Conservation (phyloP, 2,797 vertebrate species). For the Anguilla megastoma region DNA sequence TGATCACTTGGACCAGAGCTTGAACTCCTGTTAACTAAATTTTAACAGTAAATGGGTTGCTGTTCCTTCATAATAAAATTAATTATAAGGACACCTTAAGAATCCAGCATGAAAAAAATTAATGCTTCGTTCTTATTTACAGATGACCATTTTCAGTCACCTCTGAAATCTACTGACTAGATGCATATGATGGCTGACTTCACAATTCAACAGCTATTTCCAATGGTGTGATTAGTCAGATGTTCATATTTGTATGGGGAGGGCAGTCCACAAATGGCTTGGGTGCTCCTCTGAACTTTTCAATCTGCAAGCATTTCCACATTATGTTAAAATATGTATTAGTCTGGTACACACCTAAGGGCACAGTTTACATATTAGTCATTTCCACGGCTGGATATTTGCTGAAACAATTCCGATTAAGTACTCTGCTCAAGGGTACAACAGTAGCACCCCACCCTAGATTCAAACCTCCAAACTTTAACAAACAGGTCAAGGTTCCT, state of each 20-base stretch:
- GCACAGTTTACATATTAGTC: not conserved
- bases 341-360: not conserved
- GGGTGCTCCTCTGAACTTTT: not conserved
- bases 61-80: not conserved
- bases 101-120: not conserved
- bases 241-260: not conserved
- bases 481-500: not conserved
- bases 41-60: not conserved
- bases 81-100: not conserved
- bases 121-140: not conserved
- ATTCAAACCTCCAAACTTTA: not conserved
- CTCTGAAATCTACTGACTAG: not conserved
- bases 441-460: not conserved
- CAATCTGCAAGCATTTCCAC: not conserved
- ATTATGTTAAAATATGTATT: not conserved
- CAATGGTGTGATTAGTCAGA: not conserved
- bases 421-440: not conserved
- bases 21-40: not conserved
- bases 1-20: too few species aligned
- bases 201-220: not conserved
- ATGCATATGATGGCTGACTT: not conserved
- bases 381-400: not conserved
- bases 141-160: not conserved
- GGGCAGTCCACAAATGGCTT: not conserved
- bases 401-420: not conserved